These are phyloP conservation scores for Saxidomus purpurata DNA, from an alignment of 1,140 invertebrate species.

Conservation along the genomic window DNA sequence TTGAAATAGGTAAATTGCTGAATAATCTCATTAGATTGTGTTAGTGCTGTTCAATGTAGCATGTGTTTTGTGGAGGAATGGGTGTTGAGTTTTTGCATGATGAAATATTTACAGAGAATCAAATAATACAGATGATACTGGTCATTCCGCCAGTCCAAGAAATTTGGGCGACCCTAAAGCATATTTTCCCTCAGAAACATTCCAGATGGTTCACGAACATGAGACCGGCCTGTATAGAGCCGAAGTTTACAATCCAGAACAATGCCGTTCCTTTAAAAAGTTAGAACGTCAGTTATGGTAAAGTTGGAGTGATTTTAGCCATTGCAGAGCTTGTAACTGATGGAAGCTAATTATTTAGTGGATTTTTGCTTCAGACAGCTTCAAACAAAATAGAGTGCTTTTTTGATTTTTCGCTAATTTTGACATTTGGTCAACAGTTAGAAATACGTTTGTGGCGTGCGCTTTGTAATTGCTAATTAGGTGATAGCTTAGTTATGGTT, in stretches of 20 bases:
- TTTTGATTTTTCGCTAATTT: neutral
- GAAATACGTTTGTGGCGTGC: too few relatives aligned
- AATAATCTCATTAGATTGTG: too few relatives aligned
- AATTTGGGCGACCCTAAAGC: neutral
- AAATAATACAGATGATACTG: slow-evolving; percentile 4
- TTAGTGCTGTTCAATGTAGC: too few relatives aligned
- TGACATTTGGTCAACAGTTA: too few relatives aligned
- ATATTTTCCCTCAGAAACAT: slow-evolving; percentile 50
- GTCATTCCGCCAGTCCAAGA: neutral
- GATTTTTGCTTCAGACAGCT: neutral
- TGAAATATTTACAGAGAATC: slow-evolving; percentile 43
- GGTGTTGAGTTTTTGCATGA: slow-evolving; percentile 4
- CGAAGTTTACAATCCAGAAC: slow-evolving; percentile 40
- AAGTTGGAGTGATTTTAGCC: neutral
- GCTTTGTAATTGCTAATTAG: too few relatives aligned
- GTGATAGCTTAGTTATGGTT: too few relatives aligned
- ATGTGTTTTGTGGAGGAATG: slow-evolving; percentile 17
- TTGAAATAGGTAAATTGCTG: too few relatives aligned
- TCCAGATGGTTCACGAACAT: slow-evolving; percentile 56
- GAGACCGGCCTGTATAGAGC: slow-evolving; percentile 18
- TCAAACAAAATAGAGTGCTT: neutral
- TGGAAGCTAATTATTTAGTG: neutral
- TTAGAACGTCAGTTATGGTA: slow-evolving; percentile 58
- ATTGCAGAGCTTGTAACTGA: neutral
- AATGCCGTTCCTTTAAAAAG: slow-evolving; percentile 45